Evolutionary conservation across 1,140 invertebrate species (phyloP), one percentile per base, ranked within the genome.

Genomic region (Thaumetopoea pityocampa): DNA sequence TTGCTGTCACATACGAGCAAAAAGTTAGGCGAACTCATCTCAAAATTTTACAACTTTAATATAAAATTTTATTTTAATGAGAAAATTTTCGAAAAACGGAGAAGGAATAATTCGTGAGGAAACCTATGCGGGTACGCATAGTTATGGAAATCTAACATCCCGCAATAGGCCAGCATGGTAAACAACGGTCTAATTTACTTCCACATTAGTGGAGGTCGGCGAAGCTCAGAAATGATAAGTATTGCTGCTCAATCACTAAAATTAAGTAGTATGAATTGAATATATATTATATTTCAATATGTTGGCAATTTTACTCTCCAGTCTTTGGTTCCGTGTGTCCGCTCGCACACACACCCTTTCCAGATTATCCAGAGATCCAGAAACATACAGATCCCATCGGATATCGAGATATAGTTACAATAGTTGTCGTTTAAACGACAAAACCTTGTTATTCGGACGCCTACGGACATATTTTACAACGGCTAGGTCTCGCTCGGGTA

Each of bases 371-470:
- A 33, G 34, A 65, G 67, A 73, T 68, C 54, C 55, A 63, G 57
- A 73, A 62, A 73, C 65, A 68, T 45, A 43, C 26, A 73, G 72
- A 77, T 77, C 60, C 45, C 54, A 44, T 59, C 61, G 44, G 51
- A 59, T 59, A 61, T 29, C 38, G 42, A 46, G 66, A 67, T 67
- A 66, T 74, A 69, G 51, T 68, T 67, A 72, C 69, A 70, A 77
- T 69, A 63, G 62, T 67, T 74, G 73, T 74, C 68, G 64, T 70
- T 72, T 78, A 74, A 60, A 78, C 55, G 67, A 78, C 70, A 67
- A 72, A 78, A 61, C 60, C 73, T 74, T 78, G 73, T 78, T 73
- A 72, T 78, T 72, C 55, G 70, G 58, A 59, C 68, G 67, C 65
- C 71, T 53, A 66, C 68, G 26, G 52, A 46, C 56, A 62, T 62